These are phyloP conservation scores for Hemithea aestivaria DNA, from an alignment of 2,888 invertebrate species.

Conservation along the genomic window DNA sequence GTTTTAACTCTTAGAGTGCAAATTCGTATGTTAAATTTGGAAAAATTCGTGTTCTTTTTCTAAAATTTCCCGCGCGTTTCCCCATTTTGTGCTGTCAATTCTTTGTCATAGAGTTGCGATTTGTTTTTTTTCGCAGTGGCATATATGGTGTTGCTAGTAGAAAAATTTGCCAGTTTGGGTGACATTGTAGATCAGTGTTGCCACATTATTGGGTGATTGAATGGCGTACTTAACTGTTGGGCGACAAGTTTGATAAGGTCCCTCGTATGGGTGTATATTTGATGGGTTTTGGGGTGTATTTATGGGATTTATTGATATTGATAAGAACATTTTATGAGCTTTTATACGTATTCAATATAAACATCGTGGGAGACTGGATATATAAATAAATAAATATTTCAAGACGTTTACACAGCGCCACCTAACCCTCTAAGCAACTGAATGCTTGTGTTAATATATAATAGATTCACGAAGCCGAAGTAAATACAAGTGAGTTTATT, in stretches of 20 bases:
- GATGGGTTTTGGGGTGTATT: constrained; percentile 24
- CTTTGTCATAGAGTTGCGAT: constrained; percentile 26
- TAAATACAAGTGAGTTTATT: too few species aligned
- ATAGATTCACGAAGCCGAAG: not conserved
- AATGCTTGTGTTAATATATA: not conserved
- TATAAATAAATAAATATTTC: too few species aligned
- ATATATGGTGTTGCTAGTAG: constrained; percentile 34
- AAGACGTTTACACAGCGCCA: too few species aligned
- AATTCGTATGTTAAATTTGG: constrained; percentile 9
- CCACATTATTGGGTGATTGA: constrained; percentile 79
- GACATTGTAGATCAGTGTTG: constrained; percentile 77
- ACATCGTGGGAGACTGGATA: too few species aligned
- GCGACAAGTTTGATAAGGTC: constrained; percentile 73
- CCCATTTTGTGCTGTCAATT: not conserved
- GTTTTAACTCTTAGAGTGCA: fast-evolving
- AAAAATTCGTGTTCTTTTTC: constrained; percentile 58
- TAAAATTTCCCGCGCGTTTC: constrained; percentile 22
- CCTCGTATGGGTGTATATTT: constrained; percentile 43
- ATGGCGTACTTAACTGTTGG: constrained; percentile 53
- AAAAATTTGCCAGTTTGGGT: constrained; percentile 57
- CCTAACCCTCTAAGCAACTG: too few species aligned
- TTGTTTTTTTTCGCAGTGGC: constrained; percentile 18
- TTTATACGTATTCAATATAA: too few species aligned
- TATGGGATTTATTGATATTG: constrained; percentile 8
- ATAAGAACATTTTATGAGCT: constrained; percentile 1